Percentiles rank a stretch among this genome's conserved stretches.
phyloP scores from a whole-genome alignment of 2,113 vertebrate genomes.

The Megaptera novaeangliae region DNA sequence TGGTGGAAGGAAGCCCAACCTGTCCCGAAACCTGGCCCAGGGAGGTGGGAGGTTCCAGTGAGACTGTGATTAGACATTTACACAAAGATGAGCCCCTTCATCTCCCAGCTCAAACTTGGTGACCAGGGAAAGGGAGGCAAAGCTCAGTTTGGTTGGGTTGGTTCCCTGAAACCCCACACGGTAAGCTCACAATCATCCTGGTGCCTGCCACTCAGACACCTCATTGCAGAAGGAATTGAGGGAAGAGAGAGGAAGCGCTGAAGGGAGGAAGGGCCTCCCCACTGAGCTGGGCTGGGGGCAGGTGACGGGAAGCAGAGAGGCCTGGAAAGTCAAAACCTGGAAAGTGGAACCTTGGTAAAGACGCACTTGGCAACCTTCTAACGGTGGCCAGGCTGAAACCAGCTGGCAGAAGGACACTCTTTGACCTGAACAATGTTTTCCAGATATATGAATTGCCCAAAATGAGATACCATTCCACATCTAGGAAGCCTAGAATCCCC shows the following conservation, averaged over 20 bases:
- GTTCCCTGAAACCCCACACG: neutral
- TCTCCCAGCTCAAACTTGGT: neutral
- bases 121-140: neutral
- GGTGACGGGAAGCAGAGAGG: neutral
- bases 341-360: neutral
- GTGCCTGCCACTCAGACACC: too few relatives aligned
- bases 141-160: fast-evolving
- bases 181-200: neutral
- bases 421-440: neutral
- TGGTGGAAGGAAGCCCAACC: neutral
- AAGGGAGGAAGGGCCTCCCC: neutral
- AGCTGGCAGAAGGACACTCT: neutral
- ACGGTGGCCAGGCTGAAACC: neutral
- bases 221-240: neutral
- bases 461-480: neutral
- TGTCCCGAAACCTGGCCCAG: fast-evolving
- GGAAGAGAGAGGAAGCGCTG: neutral
- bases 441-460: neutral
- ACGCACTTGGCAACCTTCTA: too few relatives aligned
- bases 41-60: fast-evolving
- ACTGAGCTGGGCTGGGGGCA: fast-evolving
- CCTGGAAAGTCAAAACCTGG: neutral
- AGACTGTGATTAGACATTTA: neutral
- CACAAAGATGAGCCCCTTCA: neutral
- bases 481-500: neutral